These are phyloP conservation scores for Chiloscyllium punctatum DNA, from an alignment of 2,797 vertebrate species.

Conservation along the genomic window DNA sequence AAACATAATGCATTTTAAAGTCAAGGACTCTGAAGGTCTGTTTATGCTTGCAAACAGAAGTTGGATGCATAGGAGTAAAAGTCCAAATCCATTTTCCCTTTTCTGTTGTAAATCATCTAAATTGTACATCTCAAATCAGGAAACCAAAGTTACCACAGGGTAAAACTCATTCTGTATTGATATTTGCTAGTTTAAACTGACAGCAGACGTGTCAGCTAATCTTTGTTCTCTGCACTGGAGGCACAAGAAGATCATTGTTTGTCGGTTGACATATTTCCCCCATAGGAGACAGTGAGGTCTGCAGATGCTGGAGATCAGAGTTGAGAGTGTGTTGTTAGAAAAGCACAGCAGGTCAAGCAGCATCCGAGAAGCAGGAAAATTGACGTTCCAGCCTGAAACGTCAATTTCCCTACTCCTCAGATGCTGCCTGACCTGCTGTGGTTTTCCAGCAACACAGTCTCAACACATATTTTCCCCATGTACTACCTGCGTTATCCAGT, in stretches of 20 bases:
- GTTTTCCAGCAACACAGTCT: too few species aligned
- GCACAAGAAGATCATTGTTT: background rate
- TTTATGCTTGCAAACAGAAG: background rate
- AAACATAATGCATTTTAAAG: background rate
- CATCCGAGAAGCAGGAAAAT: too few species aligned
- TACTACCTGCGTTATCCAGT: background rate
- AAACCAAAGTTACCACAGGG: background rate
- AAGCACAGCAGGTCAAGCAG: too few species aligned
- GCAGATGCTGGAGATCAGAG: too few species aligned
- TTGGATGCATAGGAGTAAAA: background rate
- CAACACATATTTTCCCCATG: background rate
- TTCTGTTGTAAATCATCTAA: background rate
- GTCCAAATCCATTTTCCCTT: background rate
- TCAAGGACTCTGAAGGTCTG: background rate
- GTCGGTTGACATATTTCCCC: background rate
- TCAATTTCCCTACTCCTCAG: too few species aligned
- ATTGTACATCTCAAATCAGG: background rate
- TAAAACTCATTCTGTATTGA: background rate
- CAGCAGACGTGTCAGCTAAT: background rate
- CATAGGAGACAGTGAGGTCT: too few species aligned
- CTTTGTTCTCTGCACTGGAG: background rate
- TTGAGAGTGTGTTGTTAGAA: too few species aligned
- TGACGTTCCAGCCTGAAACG: too few species aligned
- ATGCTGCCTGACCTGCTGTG: too few species aligned
- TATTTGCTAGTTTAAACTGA: background rate